Percentiles rank a stretch among this genome's conserved stretches.
Evolutionary conservation across 2,888 invertebrate species (phyloP).

Genomic region (Melipona bicolor): DNA sequence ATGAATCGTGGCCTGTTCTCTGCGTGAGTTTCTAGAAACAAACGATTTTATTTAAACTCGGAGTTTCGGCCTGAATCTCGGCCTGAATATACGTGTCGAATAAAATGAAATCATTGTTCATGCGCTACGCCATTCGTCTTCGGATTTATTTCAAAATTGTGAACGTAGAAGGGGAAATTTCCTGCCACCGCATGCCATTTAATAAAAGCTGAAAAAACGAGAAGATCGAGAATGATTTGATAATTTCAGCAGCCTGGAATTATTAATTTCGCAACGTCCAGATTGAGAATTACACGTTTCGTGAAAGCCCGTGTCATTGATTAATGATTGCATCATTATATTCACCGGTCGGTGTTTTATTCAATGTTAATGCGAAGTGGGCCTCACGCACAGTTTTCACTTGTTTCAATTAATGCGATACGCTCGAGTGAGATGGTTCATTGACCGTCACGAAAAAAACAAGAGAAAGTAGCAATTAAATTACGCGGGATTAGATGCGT

Average conservation of each 20-base stretch:
- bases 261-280: not conserved
- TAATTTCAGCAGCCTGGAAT: not conserved
- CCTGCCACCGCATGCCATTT: not conserved
- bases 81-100: not conserved
- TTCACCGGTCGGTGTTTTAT: conserved; percentile 10
- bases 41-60: conserved; percentile 19
- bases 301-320: not conserved
- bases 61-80: conserved; percentile 11
- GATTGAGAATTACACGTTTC: not conserved
- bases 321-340: conserved; percentile 15
- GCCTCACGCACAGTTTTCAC: conserved; percentile 31
- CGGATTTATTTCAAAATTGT: not conserved
- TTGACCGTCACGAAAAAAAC: conserved; percentile 49
- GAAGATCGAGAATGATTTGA: not conserved
- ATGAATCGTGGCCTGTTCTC: not conserved
- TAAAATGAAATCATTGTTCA: conserved; percentile 1
- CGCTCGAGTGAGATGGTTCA: conserved; percentile 42
- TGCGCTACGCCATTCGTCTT: not conserved
- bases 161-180: not conserved
- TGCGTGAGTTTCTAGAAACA: not conserved
- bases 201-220: not conserved
- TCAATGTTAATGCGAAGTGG: conserved; percentile 29
- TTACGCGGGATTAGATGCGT: conserved; percentile 27
- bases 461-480: conserved; percentile 47
- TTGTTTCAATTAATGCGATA: conserved; percentile 46